Base-by-base conservation (phyloP, 2,888 invertebrate genomes). In the Papilio demoleus region DNA sequence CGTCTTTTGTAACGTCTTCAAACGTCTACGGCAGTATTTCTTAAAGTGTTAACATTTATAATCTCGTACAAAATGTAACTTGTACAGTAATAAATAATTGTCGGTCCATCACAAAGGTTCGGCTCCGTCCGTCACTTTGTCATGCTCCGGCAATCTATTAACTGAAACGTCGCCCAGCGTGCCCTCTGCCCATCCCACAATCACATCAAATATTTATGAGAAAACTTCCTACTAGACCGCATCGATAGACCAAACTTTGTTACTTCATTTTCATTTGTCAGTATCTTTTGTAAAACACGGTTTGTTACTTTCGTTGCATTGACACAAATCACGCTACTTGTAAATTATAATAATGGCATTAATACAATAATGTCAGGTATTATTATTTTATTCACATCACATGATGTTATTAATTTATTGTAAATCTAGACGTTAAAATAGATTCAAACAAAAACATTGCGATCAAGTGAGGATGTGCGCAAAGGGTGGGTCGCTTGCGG, bases 131-230 rank as follows among this genome's bases (percentile, higher is more conserved):
- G 77, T 76, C 78, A 72, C 76, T 79, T 74, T 76, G 81, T 80
- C 85, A 80, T 81, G 81, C 75, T 75, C 77, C 75, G 72, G 77
- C 81, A 74, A 84, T 84, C 81, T 85, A 83, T 85, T 83, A 82
- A 76, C 77, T 77, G 77, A 78, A 75, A 84, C 86, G 85, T 84
- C 80, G 77, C 76, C 75, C 75, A 74, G 76, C 73, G 72, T 73
- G 71, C 73, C 68, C 77, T 72, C 74, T 72, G 42, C 19, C 42
- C 42, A 19, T 6, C 27, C 73, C 71, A 71, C 78, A 76, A 75
- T 77, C 81, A 79, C 80, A 86, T 87, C 77, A 82, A 86, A 83
- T 88, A 88, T 88, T 86, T 84, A 88, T 87, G 83, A 86, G 83
- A 75, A 77, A 75, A 76, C 77, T 77, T 75, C 71, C 77, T 50